These are phyloP conservation scores for Manduca sexta DNA, from an alignment of 1,140 invertebrate species.

Conservation along the genomic window DNA sequence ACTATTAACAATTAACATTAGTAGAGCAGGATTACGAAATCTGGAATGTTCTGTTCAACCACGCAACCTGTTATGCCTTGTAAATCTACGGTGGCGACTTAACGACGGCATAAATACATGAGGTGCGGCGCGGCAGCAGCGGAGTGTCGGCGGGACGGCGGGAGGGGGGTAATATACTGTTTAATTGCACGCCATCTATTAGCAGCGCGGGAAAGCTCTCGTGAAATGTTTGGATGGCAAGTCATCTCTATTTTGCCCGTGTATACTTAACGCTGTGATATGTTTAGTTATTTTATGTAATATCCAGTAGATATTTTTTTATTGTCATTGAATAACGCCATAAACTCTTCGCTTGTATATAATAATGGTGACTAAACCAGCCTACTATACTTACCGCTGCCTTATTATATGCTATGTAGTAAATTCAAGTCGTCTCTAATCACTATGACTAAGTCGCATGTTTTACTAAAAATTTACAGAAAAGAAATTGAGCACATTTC, in stretches of 20 bases:
- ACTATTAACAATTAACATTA: too few species aligned
- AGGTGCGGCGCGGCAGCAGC: conserved; percentile 1
- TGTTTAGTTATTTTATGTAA: too few species aligned
- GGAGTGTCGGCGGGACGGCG: neutral
- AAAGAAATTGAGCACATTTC: too few species aligned
- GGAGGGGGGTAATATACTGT: conserved; percentile 31
- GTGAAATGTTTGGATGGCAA: neutral
- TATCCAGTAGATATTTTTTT: too few species aligned
- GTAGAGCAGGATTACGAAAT: neutral
- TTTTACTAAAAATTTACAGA: too few species aligned
- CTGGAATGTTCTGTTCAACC: neutral
- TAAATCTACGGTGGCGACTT: conserved; percentile 41
- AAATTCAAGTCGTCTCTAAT: too few species aligned
- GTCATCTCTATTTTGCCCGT: neutral
- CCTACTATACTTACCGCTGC: too few species aligned
- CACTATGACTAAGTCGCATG: too few species aligned
- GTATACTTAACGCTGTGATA: conserved; percentile 13
- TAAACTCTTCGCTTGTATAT: too few species aligned
- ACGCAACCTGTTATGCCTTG: neutral
- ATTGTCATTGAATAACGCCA: too few species aligned
- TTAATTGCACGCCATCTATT: conserved; percentile 46
- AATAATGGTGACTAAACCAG: too few species aligned
- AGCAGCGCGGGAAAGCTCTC: conserved; percentile 16
- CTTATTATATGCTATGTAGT: too few species aligned
- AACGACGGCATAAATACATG: conserved; percentile 47